These are phyloP conservation scores for Alectoris magna DNA, from an alignment of 2,797 vertebrate genomes.

Conservation along the genomic window DNA sequence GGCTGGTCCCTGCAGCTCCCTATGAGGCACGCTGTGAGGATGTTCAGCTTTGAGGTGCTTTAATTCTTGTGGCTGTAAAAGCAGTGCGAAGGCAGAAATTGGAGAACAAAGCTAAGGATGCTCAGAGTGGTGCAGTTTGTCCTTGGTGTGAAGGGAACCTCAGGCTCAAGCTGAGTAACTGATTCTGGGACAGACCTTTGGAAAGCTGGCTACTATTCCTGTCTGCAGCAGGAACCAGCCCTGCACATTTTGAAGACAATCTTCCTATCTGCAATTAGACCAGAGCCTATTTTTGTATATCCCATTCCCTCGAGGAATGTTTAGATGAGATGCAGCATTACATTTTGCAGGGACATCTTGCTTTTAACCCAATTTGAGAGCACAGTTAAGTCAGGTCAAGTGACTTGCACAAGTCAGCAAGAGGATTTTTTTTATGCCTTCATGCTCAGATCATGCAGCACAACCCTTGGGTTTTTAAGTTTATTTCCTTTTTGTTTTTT, in stretches of 20 bases:
- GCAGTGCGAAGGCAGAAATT: neutral
- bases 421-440: neutral
- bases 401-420: neutral
- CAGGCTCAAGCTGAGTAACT: accelerated
- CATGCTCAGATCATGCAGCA: accelerated
- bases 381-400: neutral
- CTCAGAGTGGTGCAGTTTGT: neutral
- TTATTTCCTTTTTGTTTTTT: neutral
- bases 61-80: neutral
- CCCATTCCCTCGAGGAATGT: constrained; percentile 43
- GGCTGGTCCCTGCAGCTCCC: neutral
- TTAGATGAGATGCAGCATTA: constrained; percentile 60
- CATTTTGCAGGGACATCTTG: constrained; percentile 21
- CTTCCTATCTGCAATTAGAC: constrained; percentile 60
- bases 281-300: constrained; percentile 44
- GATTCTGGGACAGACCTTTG: constrained; percentile 54
- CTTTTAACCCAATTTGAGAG: constrained; percentile 53
- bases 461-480: neutral
- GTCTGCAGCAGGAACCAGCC: neutral
- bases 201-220: constrained; percentile 8
- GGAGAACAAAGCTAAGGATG: neutral
- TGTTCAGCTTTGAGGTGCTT: neutral
- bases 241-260: neutral
- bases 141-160: neutral
- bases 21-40: accelerated